Evolutionary conservation across 2,797 vertebrate genomes (phyloP).

Genomic region (Phataginus tetradactyla): DNA sequence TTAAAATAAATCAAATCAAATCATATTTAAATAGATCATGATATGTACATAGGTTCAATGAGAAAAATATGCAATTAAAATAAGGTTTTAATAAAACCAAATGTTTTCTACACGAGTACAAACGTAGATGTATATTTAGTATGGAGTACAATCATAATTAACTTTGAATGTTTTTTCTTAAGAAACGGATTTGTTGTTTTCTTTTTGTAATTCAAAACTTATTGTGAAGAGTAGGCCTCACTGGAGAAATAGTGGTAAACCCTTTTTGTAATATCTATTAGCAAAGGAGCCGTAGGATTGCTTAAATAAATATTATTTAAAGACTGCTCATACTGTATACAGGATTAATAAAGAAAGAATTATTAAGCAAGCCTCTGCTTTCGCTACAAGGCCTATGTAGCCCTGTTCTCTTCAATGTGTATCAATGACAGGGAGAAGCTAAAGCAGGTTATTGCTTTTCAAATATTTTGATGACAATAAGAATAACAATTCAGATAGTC

Average conservation of each 20-base stretch:
- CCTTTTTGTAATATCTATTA: not conserved
- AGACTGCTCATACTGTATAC: rapidly evolving
- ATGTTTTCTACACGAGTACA: not conserved
- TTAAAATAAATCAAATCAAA: not conserved
- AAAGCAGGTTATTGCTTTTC: not conserved
- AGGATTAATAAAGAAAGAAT: not conserved
- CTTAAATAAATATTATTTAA: constrained; percentile 2
- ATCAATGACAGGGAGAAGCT: not conserved
- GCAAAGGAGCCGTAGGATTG: not conserved
- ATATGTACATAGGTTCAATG: not conserved
- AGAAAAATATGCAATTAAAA: not conserved
- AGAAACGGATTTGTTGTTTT: not conserved
- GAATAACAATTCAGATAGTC: constrained; percentile 3
- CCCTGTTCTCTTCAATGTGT: not conserved
- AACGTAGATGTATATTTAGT: not conserved
- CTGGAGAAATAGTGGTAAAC: not conserved
- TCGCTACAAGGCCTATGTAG: not conserved
- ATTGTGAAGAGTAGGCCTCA: not conserved
- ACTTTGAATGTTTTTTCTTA: not conserved
- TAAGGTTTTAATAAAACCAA: not conserved
- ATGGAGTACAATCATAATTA: not conserved
- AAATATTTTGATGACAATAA: not conserved
- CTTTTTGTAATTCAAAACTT: constrained; percentile 1
- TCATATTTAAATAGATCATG: not conserved
- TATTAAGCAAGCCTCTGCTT: not conserved